Base-by-base conservation (phyloP, 2,113 vertebrate species). In the Micronycteris hirsuta region DNA sequence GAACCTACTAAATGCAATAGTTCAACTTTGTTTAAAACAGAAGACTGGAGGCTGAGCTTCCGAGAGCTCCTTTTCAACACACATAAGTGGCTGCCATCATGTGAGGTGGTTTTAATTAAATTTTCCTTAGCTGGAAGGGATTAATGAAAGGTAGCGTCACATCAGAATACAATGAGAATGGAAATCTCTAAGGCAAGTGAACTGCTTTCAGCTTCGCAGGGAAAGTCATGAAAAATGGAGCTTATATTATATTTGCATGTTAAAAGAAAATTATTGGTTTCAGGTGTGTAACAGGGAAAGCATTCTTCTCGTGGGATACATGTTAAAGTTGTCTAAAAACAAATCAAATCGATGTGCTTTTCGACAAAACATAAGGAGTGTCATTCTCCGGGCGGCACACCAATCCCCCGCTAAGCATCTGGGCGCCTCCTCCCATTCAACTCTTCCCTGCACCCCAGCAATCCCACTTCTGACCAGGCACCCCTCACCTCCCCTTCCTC, bases 241-340 rank as follows among this genome's bases (percentile, higher is more conserved):
- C 65, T 84, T 94, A 74, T 96, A 52, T 92, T 74, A 74, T 54
- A 87, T 97, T 84, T 93, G 81, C 86, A 88, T 36, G 38, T 96
- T 95, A 95, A 97, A 95, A 95, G 93, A 70, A 97, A 97, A 97
- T 81, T 83, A 97, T 81, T 76, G 84, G 91, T 93, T 96, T 97
- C 74, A 49, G n/a, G 84, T 96, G 41, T 91, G 24, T 88, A 92
- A 95, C 68, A 61, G 85, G 67, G 96, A 95, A 86, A 92, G 91
- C 9, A 78, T 58, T 94, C 95, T 97, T 96, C 92, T 90, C 28
- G 38, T 54, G 94, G 74, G 84, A 95, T 76, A 56, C 68, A 43
- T 3, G 7, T 52, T 81, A 45, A 54, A 67, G 77, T 0, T 87
- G 89, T 93, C 33, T 74, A 76, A 70, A 94, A 96, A 95, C 92